Percentiles rank a stretch among this genome's conserved stretches.
Evolutionary conservation across 2,888 invertebrate genomes (phyloP).

Genomic region (Teleiodes luculella): DNA sequence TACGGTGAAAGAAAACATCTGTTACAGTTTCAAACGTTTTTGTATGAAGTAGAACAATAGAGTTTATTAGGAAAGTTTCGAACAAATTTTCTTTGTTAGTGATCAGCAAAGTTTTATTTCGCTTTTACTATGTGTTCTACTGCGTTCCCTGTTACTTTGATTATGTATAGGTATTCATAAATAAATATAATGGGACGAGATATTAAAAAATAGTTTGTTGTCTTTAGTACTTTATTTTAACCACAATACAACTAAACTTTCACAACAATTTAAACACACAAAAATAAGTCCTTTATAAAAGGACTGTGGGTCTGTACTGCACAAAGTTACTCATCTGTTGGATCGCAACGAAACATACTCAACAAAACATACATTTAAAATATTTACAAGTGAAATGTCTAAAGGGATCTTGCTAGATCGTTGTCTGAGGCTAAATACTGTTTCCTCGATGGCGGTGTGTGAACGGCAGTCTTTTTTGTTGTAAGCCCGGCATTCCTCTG

Average conservation of each 20-base stretch:
- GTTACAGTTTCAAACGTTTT: too few species aligned
- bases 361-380: not conserved
- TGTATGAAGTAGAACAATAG: too few species aligned
- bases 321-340: not conserved
- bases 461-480: slow-evolving; percentile 38
- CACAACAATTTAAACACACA: not conserved
- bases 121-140: too few species aligned
- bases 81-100: too few species aligned
- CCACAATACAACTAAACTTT: not conserved
- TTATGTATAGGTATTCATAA: too few species aligned
- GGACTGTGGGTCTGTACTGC: not conserved
- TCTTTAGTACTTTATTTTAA: not conserved
- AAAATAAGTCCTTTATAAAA: slow-evolving; percentile 1
- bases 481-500: slow-evolving; percentile 32
- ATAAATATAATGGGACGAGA: too few species aligned
- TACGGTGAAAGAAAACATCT: too few species aligned
- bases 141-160: too few species aligned
- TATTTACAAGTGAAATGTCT: slow-evolving; percentile 2
- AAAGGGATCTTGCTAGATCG: not conserved
- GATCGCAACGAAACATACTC: too few species aligned
- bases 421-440: not conserved
- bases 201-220: not conserved
- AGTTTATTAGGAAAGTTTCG: too few species aligned
- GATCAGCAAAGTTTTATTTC: too few species aligned
- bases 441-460: slow-evolving; percentile 28